Evolutionary conservation across 2,113 vertebrate species (phyloP), one percentile per base, ranked within the genome.

Genomic region (Ailurus styani): DNA sequence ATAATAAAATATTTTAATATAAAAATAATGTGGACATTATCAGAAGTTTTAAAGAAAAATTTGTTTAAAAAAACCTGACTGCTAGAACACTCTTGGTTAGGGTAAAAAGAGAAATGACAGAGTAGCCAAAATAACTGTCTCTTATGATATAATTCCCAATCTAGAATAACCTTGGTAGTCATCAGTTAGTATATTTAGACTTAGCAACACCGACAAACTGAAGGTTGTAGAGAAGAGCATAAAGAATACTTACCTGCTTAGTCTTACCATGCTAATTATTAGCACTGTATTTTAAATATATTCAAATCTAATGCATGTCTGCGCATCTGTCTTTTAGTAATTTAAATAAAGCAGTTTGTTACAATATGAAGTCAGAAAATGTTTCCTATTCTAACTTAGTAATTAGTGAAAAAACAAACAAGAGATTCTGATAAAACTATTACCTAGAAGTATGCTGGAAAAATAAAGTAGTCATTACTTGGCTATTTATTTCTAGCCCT

Each of bases 251-350:
- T 83, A 95, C 79, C 25, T 96, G 47, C 60, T 94, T 94, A 17
- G 72, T n/a, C 60, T 91, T 97, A 37, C 29, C 98, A 95, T 96
- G 78, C 50, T 90, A 97, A 93, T 78, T 97, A 85, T 72, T 88
- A 96, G 15, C 42, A 87, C 5, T 52, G 90, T 37, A 72, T 52
- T 85, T 84, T 86, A 72, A 78, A 93, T 95, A 52, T 93, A 42
- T 94, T 92, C 18, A 95, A 94, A 94, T 55, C 55, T 66, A 79
- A 14, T 93, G 68, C 93, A 78, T 27, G 6, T 68, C 52, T 90
- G 70, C n/a, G 83, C 75, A 97, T 91, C 55, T 94, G 60, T 73
- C 93, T 97, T 96, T 97, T 85, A 96, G 57, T 89, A 96, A 91
- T 93, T 96, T 42, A 17, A 40, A 91, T 97, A 93, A 85, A 87